Evolutionary conservation across 2,888 invertebrate genomes (phyloP).

Genomic region (Elgonia sp.): DNA sequence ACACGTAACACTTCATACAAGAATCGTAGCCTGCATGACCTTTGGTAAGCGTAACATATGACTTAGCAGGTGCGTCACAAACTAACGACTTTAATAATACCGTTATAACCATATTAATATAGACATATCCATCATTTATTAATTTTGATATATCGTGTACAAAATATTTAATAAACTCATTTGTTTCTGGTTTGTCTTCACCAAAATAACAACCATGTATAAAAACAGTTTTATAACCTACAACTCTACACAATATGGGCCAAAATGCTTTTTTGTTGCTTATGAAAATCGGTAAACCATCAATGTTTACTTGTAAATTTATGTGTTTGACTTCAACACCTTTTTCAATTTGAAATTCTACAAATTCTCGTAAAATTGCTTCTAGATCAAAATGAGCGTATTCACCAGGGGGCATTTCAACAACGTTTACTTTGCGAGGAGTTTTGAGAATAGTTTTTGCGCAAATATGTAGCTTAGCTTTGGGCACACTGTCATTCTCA

Average conservation of each 20-base stretch:
- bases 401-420: neutral
- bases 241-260: constrained; percentile 68
- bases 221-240: constrained; percentile 45
- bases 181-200: constrained; percentile 72
- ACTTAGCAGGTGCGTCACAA: constrained; percentile 74
- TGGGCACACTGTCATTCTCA: neutral
- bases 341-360: neutral
- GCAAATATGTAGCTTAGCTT: neutral
- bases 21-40: constrained; percentile 67
- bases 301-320: constrained; percentile 21
- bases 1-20: constrained; percentile 70
- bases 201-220: constrained; percentile 74
- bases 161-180: constrained; percentile 75
- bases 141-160: constrained; percentile 61
- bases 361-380: neutral
- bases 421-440: neutral
- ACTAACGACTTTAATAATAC: constrained; percentile 47
- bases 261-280: constrained; percentile 65
- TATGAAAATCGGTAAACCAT: constrained; percentile 42
- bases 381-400: constrained; percentile 22
- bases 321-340: neutral
- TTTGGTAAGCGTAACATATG: constrained; percentile 66
- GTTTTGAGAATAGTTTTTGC: constrained; percentile 17
- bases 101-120: neutral
- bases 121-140: constrained; percentile 33